Base-by-base conservation (phyloP, 2,113 vertebrate species). In the Fregata magnificens region DNA sequence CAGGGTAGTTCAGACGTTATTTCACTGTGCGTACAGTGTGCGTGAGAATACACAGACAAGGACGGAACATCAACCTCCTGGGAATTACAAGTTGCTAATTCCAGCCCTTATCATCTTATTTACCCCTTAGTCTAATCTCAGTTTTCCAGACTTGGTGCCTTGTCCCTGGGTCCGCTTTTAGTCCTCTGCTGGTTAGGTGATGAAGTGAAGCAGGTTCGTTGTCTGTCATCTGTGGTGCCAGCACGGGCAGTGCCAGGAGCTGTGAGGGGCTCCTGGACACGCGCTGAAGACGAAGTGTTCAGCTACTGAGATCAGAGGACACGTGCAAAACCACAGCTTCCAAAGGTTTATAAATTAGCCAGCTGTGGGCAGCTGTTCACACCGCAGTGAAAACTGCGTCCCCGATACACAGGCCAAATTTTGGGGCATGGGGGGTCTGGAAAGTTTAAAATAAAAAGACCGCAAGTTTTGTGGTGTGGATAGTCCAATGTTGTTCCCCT, bases 71-170 rank as follows among this genome's bases (percentile, higher is more conserved):
- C 70, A 76, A 10, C 59, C 71, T 66, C 50, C 73, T 59, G 66
- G 93, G 74, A 86, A 86, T 80, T 86, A 88, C 40, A 58, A 45
- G 91, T 44, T 91, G 63, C 78, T 93, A 88, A 96, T 96, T 96
- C 66, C 55, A 93, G 90, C 71, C 22, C 47, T 94, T 94, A 90
- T 82, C 73, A 58, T 74, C 3, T n/a, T 58, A 89, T 93, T 94
- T 87, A n/a, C 62, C 56, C 17, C 3, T 62, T 52, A 34, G 50
- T 66, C 71, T 91, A 88, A 91, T 91, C 93, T 86, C 63, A 61
- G 20, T 86, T 94, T 83, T 73, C 77, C 59, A 88, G 56, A 56
- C 61, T 76, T 66, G 56, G 8, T 88, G 85, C 58, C 84, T 84
- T 62, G 59, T 50, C 42, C 42, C 28, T n/a, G 34, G 7, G n/a